Evolutionary conservation across 2,797 vertebrate genomes (phyloP).

Genomic region (Hyperoplus lanceolatus): DNA sequence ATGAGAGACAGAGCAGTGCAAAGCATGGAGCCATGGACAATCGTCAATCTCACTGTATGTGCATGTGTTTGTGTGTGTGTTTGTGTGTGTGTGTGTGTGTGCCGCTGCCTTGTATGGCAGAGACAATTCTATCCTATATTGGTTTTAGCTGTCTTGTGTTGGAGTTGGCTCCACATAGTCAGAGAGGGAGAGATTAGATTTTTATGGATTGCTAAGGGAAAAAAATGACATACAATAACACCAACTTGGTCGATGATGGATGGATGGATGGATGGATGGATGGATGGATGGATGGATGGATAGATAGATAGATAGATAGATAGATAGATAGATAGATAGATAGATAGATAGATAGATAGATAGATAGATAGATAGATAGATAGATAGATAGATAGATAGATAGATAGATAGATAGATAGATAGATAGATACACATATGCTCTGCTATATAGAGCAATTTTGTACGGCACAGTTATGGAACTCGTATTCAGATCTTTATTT

Average conservation of each 20-base stretch:
- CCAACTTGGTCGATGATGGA: not conserved
- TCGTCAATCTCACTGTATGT: slow-evolving; percentile 6
- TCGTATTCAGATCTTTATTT: too few species aligned
- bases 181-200: slow-evolving; percentile 5
- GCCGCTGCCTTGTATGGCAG: not conserved
- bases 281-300: not conserved
- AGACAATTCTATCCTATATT: not conserved
- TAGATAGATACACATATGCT: too few species aligned
- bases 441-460: too few species aligned
- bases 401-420: too few species aligned
- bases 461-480: too few species aligned
- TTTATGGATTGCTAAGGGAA: slow-evolving; percentile 18
- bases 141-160: not conserved
- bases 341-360: too few species aligned
- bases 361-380: too few species aligned
- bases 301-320: too few species aligned
- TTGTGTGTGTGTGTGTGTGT: not conserved
- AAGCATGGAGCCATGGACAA: slow-evolving; percentile 7
- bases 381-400: too few species aligned
- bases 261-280: slow-evolving; percentile 10
- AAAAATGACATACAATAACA: not conserved
- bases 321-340: too few species aligned
- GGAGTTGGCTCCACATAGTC: not conserved
- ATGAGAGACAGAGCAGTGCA: slow-evolving; percentile 8
- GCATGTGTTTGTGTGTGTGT: not conserved